Conservation (phyloP, 2,888 invertebrate genomes). For the Calephelis perditalis region DNA sequence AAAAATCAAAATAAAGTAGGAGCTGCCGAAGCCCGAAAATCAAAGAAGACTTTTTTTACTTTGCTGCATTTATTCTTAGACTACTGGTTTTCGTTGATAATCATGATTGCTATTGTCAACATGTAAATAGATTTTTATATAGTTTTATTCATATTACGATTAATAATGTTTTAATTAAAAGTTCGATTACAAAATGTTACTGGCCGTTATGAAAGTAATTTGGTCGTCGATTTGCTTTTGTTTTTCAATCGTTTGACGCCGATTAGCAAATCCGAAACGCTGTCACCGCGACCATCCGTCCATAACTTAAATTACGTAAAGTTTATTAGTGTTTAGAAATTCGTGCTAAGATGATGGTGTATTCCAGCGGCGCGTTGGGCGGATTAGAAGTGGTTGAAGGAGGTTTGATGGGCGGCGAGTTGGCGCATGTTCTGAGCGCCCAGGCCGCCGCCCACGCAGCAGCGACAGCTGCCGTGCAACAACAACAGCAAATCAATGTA, state of each 20-base stretch:
- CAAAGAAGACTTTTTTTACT: too few relatives aligned
- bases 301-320: conserved; percentile 32
- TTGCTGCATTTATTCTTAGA: too few relatives aligned
- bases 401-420: conserved; percentile 60
- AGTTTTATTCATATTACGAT: conserved; percentile 6
- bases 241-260: conserved; percentile 29
- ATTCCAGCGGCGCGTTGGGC: conserved; percentile 78
- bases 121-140: conserved; percentile 31
- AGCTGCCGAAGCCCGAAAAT: too few relatives aligned
- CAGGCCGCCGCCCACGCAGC: conserved; percentile 74
- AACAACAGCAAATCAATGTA: conserved; percentile 61
- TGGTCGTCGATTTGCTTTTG: too few relatives aligned
- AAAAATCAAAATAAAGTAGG: too few relatives aligned
- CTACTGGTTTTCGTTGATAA: too few relatives aligned
- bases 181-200: conserved; percentile 22
- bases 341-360: conserved; percentile 66
- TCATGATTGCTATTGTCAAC: conserved; percentile 33
- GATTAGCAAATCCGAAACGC: conserved; percentile 28
- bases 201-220: conserved; percentile 37
- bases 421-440: conserved; percentile 65
- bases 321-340: conserved; percentile 30
- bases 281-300: conserved; percentile 28
- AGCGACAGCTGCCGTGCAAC: conserved; percentile 60
- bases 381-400: conserved; percentile 69
- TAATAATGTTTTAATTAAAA: neutral